Evolutionary conservation across 2,113 vertebrate genomes (phyloP).

Genomic region (Chloebia gouldiae): DNA sequence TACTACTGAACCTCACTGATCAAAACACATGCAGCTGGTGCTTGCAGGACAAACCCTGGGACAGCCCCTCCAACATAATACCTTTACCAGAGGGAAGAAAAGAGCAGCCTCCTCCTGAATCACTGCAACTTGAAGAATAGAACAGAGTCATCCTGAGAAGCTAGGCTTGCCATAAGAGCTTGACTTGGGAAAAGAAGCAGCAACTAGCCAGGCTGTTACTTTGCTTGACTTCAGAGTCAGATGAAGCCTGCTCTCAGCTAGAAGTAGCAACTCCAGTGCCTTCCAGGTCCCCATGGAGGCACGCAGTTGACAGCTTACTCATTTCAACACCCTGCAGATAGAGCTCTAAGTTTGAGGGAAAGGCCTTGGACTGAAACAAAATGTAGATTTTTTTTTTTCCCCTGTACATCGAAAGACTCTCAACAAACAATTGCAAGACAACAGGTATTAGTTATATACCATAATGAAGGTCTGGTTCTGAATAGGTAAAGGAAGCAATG

Average conservation of each 20-base stretch:
- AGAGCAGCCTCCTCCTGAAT: neutral
- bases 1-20: neutral
- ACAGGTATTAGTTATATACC: neutral
- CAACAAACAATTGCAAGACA: neutral
- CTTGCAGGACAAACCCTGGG: neutral
- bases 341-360: neutral
- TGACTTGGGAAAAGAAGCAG: neutral
- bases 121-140: neutral
- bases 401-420: neutral
- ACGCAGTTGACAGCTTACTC: neutral
- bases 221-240: neutral
- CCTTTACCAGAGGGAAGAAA: neutral
- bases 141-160: neutral
- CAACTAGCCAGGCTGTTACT: neutral
- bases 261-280: neutral
- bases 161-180: neutral
- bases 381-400: fast-evolving
- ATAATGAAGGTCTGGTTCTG: neutral
- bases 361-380: neutral
- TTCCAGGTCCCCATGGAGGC: neutral
- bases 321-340: neutral
- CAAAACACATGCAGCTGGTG: neutral
- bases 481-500: neutral
- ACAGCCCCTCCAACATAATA: neutral
- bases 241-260: neutral